Evolutionary conservation across 2,113 vertebrate species (phyloP).

Genomic region (Chamaetylas fuelleborni): DNA sequence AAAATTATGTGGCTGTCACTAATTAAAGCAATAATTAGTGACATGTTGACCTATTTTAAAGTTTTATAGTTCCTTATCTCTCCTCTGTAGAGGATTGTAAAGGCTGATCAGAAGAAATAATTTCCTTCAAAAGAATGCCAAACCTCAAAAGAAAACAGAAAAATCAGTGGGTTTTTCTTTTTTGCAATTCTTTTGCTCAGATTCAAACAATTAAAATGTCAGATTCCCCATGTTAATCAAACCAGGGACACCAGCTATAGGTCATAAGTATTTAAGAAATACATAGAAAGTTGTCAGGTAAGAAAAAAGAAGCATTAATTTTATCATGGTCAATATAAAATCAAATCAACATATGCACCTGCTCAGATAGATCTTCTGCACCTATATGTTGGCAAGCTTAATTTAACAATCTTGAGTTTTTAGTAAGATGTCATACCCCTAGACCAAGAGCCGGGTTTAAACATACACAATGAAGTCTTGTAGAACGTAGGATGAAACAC

Average conservation of each 20-base stretch:
- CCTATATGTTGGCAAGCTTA: rapidly evolving
- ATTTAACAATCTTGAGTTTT: not conserved
- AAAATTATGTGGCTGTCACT: not conserved
- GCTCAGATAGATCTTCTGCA: not conserved
- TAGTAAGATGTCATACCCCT: not conserved
- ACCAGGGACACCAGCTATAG: rapidly evolving
- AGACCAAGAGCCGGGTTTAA: not conserved
- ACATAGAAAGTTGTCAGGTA: not conserved
- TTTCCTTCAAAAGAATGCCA: not conserved
- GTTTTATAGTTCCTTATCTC: not conserved
- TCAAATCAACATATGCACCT: not conserved
- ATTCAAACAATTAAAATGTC: not conserved
- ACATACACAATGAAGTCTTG: rapidly evolving
- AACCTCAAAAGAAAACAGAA: not conserved
- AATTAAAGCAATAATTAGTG: constrained; percentile 22
- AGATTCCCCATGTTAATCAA: not conserved
- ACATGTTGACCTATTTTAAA: constrained; percentile 17
- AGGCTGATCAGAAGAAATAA: not conserved
- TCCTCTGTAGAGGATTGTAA: not conserved
- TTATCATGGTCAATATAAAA: not conserved
- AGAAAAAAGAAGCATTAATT: not conserved
- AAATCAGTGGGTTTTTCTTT: not conserved
- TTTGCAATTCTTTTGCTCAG: not conserved
- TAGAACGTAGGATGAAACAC: rapidly evolving
- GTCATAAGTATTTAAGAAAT: not conserved